Evolutionary conservation across 2,113 vertebrate genomes (phyloP), one percentile per base, ranked within the genome.

Genomic region (Ciconia maguari): DNA sequence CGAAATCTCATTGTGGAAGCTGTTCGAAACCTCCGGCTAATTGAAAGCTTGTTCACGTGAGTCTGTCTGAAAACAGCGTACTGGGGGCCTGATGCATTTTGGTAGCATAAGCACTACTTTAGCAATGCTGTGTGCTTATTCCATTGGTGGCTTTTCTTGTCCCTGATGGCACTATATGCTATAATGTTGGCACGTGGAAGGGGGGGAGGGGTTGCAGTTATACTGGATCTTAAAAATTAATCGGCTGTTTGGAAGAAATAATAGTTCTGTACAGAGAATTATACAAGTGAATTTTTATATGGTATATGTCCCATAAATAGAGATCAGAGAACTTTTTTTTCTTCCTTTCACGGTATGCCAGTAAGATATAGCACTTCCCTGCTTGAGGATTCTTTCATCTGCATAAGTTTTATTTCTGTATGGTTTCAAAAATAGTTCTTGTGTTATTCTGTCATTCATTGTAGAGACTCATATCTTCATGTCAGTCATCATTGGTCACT

Each of bases 1-100:
- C 99, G 99, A 76, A 99, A 99, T 69, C 97, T 99, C 89, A 99
- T 99, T 30, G 98, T 99, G 7, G 99, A 99, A 90, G 98, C 99
- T 0, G 98, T 99, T 62, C 97, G 97, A 60, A 99, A 97, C 97
- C 97, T 98, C 29, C 99, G 98, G 94, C 94, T 99, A 22, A 98
- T 99, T 6, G 99, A 99, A 87, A 99, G 99, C 71, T 95, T 99
- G 42, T 99, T 98, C 98, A 98, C 98, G 99, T 99, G 95, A 99
- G 99, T 80, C 30, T 38, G 1, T 3, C 30, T 25, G 15, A 19
- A 18, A 14, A 16, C 49, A 8, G 38, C 0, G 0, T 51, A 2
- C 11, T 1, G 20, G 26, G 51, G 34, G 8, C 26, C 51, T 30
- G 32, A 1, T 32, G 27, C 6, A 1, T 8, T 38, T 51, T 44